Percentiles rank a stretch among this genome's conserved stretches.
phyloP scores from a whole-genome alignment of 1,140 invertebrate species.

The Apocrypta bakeri region DNA sequence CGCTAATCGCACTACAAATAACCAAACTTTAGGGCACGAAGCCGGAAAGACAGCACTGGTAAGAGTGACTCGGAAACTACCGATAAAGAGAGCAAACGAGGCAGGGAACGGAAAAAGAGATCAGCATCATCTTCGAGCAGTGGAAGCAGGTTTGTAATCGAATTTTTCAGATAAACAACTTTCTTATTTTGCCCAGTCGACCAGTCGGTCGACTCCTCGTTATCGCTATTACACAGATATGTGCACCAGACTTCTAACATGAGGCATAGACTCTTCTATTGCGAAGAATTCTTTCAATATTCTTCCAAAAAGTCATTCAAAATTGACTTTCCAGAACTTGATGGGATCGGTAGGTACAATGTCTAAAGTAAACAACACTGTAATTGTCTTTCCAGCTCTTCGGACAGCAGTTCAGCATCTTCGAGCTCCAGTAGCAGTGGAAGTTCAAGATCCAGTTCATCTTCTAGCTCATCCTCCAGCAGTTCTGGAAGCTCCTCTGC shows the following conservation, averaged over 20 bases:
- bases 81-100: constrained; percentile 84
- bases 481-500: constrained; percentile 81
- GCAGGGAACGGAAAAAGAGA: constrained; percentile 79
- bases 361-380: neutral
- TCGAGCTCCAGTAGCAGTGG: constrained; percentile 77
- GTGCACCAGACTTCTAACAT: neutral
- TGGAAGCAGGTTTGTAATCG: constrained; percentile 79
- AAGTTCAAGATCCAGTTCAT: constrained; percentile 82
- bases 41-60: constrained; percentile 75
- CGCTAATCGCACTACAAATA: constrained; percentile 19
- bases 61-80: constrained; percentile 76
- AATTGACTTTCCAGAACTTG: neutral
- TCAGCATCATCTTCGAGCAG: constrained; percentile 86
- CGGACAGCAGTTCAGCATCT: constrained; percentile 82
- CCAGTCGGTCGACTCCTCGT: too few species aligned
- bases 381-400: constrained; percentile 76
- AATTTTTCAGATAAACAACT: neutral
- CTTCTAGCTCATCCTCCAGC: constrained; percentile 80
- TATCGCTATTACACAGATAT: too few species aligned
- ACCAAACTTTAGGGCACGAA: constrained; percentile 76
- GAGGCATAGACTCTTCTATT: too few species aligned
- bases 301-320: neutral
- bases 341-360: neutral
- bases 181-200: neutral
- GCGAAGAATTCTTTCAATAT: too few species aligned